Percentiles rank a stretch among this genome's conserved stretches.
phyloP scores from a whole-genome alignment of 35 echinoderm and acorn worm species.

The Stichopus chloronotus region DNA sequence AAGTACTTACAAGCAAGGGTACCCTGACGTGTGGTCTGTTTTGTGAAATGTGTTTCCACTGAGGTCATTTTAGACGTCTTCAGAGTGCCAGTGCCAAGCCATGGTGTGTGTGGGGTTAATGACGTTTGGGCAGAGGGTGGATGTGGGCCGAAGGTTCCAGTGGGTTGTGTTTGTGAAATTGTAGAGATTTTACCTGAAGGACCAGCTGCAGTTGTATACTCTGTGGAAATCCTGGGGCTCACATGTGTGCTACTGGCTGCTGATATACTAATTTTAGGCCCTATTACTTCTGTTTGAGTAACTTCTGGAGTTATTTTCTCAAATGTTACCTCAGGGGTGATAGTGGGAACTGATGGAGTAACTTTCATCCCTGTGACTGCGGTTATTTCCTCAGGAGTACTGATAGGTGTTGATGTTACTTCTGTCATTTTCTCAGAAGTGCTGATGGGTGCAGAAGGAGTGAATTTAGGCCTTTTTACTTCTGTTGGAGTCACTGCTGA shows the following conservation, averaged over 20 bases:
- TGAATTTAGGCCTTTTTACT: neutral
- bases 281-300: too few species aligned
- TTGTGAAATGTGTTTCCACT: neutral
- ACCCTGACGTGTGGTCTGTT: neutral
- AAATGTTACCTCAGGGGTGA: neutral
- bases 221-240: neutral
- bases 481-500: neutral
- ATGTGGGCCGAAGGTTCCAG: neutral
- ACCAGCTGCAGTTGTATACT: neutral
- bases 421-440: too few species aligned
- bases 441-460: neutral
- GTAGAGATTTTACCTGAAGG: neutral
- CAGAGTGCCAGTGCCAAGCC: neutral
- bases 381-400: too few species aligned
- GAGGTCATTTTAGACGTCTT: neutral
- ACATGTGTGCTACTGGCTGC: neutral
- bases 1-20: neutral
- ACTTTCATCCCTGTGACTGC: neutral
- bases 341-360: neutral
- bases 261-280: too few species aligned
- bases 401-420: neutral
- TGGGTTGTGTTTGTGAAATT: neutral
- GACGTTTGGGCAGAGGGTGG: neutral
- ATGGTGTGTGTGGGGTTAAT: neutral
- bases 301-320: neutral